phyloP scores from a whole-genome alignment of 1,140 invertebrate species.

The Drosophila trapezifrons region DNA sequence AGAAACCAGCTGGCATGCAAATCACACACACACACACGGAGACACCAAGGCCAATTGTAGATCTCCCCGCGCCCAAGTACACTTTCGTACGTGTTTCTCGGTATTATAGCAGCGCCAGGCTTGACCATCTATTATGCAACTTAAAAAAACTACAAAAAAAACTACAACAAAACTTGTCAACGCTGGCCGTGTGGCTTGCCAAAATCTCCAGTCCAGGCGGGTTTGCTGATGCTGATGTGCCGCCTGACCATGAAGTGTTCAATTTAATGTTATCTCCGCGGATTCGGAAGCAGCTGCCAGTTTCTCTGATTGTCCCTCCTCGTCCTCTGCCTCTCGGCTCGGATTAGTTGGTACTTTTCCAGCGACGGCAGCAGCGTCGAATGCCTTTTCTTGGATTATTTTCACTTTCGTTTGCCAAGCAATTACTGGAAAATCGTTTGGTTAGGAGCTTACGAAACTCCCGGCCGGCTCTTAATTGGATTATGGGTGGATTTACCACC shows the following conservation, averaged over 20 bases:
- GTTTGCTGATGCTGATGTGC: constrained; percentile 24
- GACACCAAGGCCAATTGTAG: constrained; percentile 39
- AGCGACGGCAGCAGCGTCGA: constrained; percentile 10
- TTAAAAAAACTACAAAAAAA: constrained; percentile 26
- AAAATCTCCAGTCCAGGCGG: constrained; percentile 37
- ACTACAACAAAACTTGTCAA: constrained; percentile 34
- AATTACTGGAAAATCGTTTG: constrained; percentile 16
- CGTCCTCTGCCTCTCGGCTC: background rate
- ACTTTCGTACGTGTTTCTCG: constrained; percentile 53
- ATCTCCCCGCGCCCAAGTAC: constrained; percentile 40
- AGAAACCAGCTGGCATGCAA: constrained; percentile 50
- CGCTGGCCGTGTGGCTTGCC: constrained; percentile 34
- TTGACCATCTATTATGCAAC: constrained; percentile 74
- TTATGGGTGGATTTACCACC: constrained; percentile 2
- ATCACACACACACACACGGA: constrained; percentile 14
- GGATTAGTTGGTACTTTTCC: constrained; percentile 60
- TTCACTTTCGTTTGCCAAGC: constrained; percentile 66
- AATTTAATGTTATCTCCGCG: constrained; percentile 61
- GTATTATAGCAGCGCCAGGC: constrained; percentile 67
- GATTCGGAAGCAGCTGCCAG: constrained; percentile 60
- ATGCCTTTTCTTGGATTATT: constrained; percentile 48
- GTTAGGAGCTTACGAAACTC: constrained; percentile 43
- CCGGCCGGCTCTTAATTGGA: constrained; percentile 23
- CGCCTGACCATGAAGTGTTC: constrained; percentile 59
- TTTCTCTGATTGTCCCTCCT: constrained; percentile 20